Base-by-base conservation (phyloP, 2,797 vertebrate species). In the Phataginus tricuspis region DNA sequence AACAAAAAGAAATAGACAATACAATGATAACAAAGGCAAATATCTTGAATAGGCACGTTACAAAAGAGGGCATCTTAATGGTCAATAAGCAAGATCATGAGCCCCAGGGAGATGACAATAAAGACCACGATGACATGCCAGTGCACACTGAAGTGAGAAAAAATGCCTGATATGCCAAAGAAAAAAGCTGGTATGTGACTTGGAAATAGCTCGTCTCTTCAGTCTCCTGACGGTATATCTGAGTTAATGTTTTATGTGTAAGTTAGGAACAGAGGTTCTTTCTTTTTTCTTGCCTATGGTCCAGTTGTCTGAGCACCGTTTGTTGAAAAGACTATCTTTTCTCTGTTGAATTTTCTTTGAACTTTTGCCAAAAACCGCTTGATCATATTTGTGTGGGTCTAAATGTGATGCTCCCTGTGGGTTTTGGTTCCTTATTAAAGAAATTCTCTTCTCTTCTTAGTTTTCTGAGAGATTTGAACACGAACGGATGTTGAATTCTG, bases 51-150 rank as follows among this genome's bases (percentile, higher is more conserved):
- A 59, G 29, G 2, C 31, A 63, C 4, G 0, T 53, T 14, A 77
- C 45, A 29, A 4, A 49, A 61, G 25, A 25, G 64, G 11, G 57
- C 12, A 27, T 18, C 53, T 63, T 45, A 14, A 45, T 1, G 29
- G 31, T 23, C 25, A 23, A 7, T 31, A 23, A 7, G 5, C 66
- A 1, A 15, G 2, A 2, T 16, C 25, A 9, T 16, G 10, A 45
- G 55, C 53, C 39, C 4, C 14, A 0, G 5, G 78, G 27, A 53
- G 15, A 51, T n/a, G 55, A 2, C 25, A n/a, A 53, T 18, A 27
- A 31, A 37, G 42, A 31, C 37, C 31, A 10, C 74, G n/a, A 0
- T 0, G 13, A 25, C 34, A 0, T 0, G 49, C 31, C 74, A 12
- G 12, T 7, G 49, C 61, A 12, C 34, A 55, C 86, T 12, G 25